Base-by-base conservation (phyloP, 2,888 invertebrate species). In the Standfussiana lucernea region DNA sequence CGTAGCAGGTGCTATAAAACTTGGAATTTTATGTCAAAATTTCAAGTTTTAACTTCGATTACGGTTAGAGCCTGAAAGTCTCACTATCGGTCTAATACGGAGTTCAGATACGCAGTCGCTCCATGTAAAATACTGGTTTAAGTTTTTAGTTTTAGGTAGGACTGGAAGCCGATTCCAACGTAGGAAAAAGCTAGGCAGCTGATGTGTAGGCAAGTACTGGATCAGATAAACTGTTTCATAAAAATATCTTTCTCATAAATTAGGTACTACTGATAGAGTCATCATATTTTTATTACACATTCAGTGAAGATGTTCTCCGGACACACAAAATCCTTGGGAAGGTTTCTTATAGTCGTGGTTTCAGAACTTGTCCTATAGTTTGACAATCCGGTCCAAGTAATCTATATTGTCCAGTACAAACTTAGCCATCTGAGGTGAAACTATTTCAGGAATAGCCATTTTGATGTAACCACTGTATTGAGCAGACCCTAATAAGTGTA, bases 371-470 rank as follows among this genome's bases (percentile, higher is more conserved):
- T 76, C 15, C 2, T n/a, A 64, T 42, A 37, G 35, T 37, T 64
- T 47, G 24, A 42, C 35, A 56, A 28, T 28, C 47, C 28, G 59
- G n/a, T 64, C n/a, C 15, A n/a, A 75, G 71, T 59, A 28, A 77
- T 65, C 28, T 24, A 69, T 56, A n/a, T n/a, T n/a, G 37, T 40
- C 71, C 56, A 72, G 28, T 37, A 64, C 64, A 64, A 68, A 65
- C 45, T 74, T 67, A 62, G 72, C 45, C 42, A 45, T 61, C 59
- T 59, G 59, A 59, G 73, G 71, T 68, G n/a, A 56, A 59, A 65
- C 56, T 83, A 66, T 70, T 75, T 53, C n/a, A 40, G 59, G 45
- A 80, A 61, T 59, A 59, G 56, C 21, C n/a, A 53, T 64, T 79
- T 62, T 73, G 24, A 56, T 50, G 65, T 42, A 42, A 62, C 65